Evolutionary conservation across 2,888 invertebrate species (phyloP).

Genomic region (Mimas tiliae): DNA sequence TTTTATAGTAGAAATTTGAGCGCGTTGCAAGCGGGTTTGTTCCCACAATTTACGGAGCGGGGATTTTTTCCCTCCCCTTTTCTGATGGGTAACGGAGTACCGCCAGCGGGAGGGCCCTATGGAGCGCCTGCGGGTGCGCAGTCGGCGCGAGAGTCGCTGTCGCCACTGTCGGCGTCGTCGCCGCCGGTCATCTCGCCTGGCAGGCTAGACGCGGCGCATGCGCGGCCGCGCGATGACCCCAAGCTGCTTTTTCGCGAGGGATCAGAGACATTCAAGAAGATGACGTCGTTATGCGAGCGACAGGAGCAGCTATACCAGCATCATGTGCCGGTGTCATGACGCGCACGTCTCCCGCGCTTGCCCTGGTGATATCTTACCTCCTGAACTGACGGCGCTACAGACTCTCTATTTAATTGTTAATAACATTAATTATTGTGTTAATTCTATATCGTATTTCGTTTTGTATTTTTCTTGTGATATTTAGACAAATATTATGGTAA

Average conservation of each 20-base stretch:
- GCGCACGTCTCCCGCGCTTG: slow-evolving; percentile 67
- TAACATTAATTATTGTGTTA: slow-evolving; percentile 83
- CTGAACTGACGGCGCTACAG: slow-evolving; percentile 55
- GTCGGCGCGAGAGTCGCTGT: slow-evolving; percentile 73
- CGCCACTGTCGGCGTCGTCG: slow-evolving; percentile 78
- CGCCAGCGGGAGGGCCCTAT: slow-evolving; percentile 70
- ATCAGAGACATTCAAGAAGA: slow-evolving; percentile 80
- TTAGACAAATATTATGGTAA: slow-evolving; percentile 83
- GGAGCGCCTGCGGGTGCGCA: slow-evolving; percentile 74
- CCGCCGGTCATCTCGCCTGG: slow-evolving; percentile 80
- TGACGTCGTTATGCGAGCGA: slow-evolving; percentile 82
- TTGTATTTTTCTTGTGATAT: slow-evolving; percentile 85
- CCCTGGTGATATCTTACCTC: slow-evolving; percentile 73
- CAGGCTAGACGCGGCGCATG: slow-evolving; percentile 74
- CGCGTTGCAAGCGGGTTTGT: slow-evolving; percentile 74
- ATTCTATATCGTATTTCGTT: slow-evolving; percentile 83
- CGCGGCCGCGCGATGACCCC: slow-evolving; percentile 72
- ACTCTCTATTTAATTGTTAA: slow-evolving; percentile 82
- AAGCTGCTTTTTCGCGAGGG: slow-evolving; percentile 84
- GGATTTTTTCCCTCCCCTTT: slow-evolving; percentile 76
- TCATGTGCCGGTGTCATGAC: slow-evolving; percentile 84
- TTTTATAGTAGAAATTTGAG: slow-evolving; percentile 77
- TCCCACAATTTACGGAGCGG: slow-evolving; percentile 73
- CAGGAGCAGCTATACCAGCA: slow-evolving; percentile 83
- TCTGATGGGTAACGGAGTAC: slow-evolving; percentile 70